Base-by-base conservation (phyloP, 2,888 invertebrate species). In the Plebejus melissa region DNA sequence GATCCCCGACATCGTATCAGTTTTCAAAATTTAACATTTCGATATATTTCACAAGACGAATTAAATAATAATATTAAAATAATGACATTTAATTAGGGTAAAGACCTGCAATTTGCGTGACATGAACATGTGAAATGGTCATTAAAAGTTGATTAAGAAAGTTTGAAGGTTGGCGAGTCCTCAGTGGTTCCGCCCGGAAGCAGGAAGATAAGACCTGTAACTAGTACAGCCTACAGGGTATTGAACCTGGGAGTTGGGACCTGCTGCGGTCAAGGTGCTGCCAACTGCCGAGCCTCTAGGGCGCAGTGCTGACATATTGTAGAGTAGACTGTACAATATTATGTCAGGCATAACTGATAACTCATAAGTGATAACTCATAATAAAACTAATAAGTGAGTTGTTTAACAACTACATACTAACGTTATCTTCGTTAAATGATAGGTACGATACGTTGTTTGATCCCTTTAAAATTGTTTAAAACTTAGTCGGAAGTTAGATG, bases 71-170 rank as follows among this genome's bases (percentile, higher is more conserved):
- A 13, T 50, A 1, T 65, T 3, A 32, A 2, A 32, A 65, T 32
- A 65, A 28, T 28, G 11, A 65, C 11, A 65, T 4, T 13, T 65
- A 36, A 65, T 65, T 65, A 9, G 65, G 32, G 65, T 9, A 65
- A 65, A 2, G 65, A 32, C 32, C 32, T 32, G 32, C 16, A 65
- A 65, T 36, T 65, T 32, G 32, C 5, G 65, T 36, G 65, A 65
- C 65, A 11, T 4, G 54, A 16, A 54, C 54, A 36, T 16, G 65
- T 65, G 65, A 32, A 36, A 65, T 65, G 65, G 65, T 65, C 32
- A 65, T 65, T 65, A 36, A 11, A 36, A 60, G 65, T 13, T 65
- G 13, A 65, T 65, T 65, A 65, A 65, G 65, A 65, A 65, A 65
- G 65, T 36, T 1, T 2, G 32, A 65, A 65, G 65, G 32, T 11